A percentile compares a stretch with the other conserved stretches of the same genome.
These are phyloP conservation scores for Amorpha juglandis DNA, from an alignment of 2,888 invertebrate genomes.

Conservation along the genomic window DNA sequence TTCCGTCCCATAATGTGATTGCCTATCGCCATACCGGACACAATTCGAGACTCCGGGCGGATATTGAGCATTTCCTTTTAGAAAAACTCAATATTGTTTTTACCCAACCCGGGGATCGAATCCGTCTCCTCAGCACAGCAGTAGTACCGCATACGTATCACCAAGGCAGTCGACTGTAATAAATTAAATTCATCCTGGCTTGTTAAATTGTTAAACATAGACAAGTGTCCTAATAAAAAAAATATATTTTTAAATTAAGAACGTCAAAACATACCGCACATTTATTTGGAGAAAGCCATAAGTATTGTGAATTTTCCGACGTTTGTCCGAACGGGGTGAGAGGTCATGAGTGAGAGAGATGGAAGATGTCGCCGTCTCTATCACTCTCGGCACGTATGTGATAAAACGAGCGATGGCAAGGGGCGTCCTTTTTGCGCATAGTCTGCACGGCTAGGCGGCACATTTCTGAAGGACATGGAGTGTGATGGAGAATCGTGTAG, in stretches of 20 bases:
- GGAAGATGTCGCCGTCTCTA: slow-evolving; percentile 46
- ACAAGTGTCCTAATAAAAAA: background rate
- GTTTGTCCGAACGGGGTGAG: slow-evolving; percentile 18
- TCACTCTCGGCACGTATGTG: slow-evolving; percentile 75
- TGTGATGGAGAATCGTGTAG: slow-evolving; percentile 45
- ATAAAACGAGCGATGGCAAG: slow-evolving; percentile 72
- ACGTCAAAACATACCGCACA: slow-evolving; percentile 2
- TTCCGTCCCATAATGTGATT: too few relatives aligned
- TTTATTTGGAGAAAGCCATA: slow-evolving; percentile 10
- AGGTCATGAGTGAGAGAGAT: background rate
- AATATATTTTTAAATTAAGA: slow-evolving; percentile 8
- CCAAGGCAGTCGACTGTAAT: too few relatives aligned
- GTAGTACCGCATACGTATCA: too few relatives aligned
- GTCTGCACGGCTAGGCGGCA: slow-evolving; percentile 82
- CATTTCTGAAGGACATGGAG: slow-evolving; percentile 66
- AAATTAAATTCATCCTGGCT: background rate
- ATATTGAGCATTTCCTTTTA: too few relatives aligned
- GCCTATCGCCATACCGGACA: too few relatives aligned
- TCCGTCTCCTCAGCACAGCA: too few relatives aligned
- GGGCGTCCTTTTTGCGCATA: slow-evolving; percentile 82
- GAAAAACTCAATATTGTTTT: too few relatives aligned
- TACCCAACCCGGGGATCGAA: too few relatives aligned
- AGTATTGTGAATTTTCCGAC: slow-evolving; percentile 21
- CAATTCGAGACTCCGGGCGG: too few relatives aligned
- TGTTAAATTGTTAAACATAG: background rate